phyloP scores from a whole-genome alignment of 2,888 invertebrate species.

The Plemyria rubiginata region DNA sequence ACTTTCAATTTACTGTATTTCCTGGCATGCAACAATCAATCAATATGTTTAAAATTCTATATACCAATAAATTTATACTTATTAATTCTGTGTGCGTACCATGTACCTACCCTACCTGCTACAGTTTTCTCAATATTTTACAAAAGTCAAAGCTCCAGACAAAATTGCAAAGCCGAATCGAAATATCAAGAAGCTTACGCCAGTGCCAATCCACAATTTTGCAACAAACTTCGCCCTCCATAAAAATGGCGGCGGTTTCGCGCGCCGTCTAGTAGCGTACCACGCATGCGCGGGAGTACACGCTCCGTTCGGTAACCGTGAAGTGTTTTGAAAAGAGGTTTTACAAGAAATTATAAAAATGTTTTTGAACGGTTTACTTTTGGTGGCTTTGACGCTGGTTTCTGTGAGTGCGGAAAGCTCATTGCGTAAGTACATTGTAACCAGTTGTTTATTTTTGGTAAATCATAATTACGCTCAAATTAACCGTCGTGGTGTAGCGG shows the following conservation, averaged over 20 bases:
- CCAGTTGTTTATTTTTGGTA: neutral
- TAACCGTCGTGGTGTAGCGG: neutral
- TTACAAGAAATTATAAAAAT: conserved; percentile 34
- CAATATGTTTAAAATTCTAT: no score
- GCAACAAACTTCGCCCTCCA: conserved; percentile 22
- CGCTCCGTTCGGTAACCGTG: conserved; percentile 16
- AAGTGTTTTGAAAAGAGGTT: conserved; percentile 15
- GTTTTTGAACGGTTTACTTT: conserved; percentile 46
- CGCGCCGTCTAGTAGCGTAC: conserved; percentile 41
- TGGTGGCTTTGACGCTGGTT: conserved; percentile 45
- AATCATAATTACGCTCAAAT: neutral
- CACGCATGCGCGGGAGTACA: conserved; percentile 13
- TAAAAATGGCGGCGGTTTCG: conserved; percentile 50
- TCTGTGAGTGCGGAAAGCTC: conserved; percentile 46
- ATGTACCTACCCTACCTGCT: no score
- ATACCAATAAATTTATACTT: no score
- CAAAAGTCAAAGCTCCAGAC: conserved; percentile 1
- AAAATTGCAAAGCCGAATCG: conserved; percentile 1
- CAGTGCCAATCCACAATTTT: conserved; percentile 15
- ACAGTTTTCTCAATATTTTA: neutral
- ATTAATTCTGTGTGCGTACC: no score
- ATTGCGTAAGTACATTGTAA: conserved; percentile 49
- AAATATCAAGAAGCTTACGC: conserved; percentile 14
- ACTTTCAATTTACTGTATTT: no score
- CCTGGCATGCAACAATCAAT: no score